Conservation (phyloP, 2,113 vertebrate genomes). For the Chaenogobius annularis region DNA sequence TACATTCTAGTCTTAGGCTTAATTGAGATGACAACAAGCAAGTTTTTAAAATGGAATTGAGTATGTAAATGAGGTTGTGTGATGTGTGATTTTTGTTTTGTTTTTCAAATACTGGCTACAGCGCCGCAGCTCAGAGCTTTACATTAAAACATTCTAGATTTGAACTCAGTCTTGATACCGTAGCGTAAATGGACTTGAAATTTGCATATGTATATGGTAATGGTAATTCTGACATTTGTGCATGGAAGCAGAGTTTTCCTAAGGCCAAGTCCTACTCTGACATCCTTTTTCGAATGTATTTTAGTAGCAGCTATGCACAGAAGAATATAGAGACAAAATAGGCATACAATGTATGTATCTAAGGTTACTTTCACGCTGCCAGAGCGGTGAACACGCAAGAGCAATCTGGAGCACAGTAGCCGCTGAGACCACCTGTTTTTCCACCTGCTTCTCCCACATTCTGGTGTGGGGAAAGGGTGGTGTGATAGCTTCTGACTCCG, state of each 20-base stretch:
- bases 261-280: neutral
- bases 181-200: neutral
- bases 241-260: neutral
- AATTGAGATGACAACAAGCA: neutral
- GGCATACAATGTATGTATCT: too few relatives aligned
- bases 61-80: too few relatives aligned
- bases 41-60: too few relatives aligned
- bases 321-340: too few relatives aligned
- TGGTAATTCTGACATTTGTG: constrained; percentile 9
- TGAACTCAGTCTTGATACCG: neutral
- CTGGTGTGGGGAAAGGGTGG: too few relatives aligned
- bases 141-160: neutral
- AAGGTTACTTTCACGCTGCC: too few relatives aligned
- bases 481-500: too few relatives aligned
- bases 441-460: too few relatives aligned
- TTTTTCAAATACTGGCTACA: neutral
- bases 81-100: too few relatives aligned
- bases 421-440: too few relatives aligned
- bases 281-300: neutral
- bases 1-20: neutral
- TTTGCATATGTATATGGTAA: neutral
- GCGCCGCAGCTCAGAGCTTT: neutral
- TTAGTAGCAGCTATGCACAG: neutral
- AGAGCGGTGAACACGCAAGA: too few relatives aligned
- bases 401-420: too few relatives aligned